These are phyloP conservation scores for Xylocampa areola DNA, from an alignment of 2,888 invertebrate species.

Conservation along the genomic window DNA sequence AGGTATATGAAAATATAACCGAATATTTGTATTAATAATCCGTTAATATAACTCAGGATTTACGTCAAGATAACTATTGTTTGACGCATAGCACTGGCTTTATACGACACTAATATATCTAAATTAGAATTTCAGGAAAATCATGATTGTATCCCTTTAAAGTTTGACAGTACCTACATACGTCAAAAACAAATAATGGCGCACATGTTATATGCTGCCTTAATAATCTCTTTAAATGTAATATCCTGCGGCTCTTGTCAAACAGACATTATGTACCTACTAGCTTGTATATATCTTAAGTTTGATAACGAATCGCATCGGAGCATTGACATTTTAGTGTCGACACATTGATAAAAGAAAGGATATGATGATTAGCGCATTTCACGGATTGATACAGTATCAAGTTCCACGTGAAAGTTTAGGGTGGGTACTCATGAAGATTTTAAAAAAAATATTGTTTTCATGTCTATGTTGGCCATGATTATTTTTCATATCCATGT, in stretches of 20 bases:
- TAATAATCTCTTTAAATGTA: not conserved
- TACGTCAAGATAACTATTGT: conserved; percentile 18
- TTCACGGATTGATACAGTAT: conserved; percentile 32
- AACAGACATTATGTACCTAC: not conserved
- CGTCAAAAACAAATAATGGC: too few species aligned
- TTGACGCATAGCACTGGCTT: conserved; percentile 18
- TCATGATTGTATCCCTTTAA: conserved; percentile 1
- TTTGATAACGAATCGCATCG: conserved; percentile 57
- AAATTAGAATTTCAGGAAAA: conserved; percentile 40
- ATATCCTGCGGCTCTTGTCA: conserved; percentile 1
- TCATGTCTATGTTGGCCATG: too few species aligned
- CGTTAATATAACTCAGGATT: conserved; percentile 11
- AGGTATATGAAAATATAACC: conserved; percentile 21
- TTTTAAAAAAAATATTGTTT: too few species aligned
- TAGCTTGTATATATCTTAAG: conserved; percentile 20
- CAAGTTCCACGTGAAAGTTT: conserved; percentile 26
- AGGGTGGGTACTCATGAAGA: conserved; percentile 9
- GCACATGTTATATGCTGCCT: too few species aligned
- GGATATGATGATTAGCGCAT: conserved; percentile 52
- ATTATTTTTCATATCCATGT: too few species aligned
- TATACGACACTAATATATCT: not conserved
- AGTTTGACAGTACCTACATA: not conserved
- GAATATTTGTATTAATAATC: conserved; percentile 10
- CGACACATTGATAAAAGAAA: conserved; percentile 53
- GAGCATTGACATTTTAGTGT: conserved; percentile 61